These are phyloP conservation scores for Drosophila insularis DNA, from an alignment of 1,140 invertebrate genomes.

Conservation along the genomic window DNA sequence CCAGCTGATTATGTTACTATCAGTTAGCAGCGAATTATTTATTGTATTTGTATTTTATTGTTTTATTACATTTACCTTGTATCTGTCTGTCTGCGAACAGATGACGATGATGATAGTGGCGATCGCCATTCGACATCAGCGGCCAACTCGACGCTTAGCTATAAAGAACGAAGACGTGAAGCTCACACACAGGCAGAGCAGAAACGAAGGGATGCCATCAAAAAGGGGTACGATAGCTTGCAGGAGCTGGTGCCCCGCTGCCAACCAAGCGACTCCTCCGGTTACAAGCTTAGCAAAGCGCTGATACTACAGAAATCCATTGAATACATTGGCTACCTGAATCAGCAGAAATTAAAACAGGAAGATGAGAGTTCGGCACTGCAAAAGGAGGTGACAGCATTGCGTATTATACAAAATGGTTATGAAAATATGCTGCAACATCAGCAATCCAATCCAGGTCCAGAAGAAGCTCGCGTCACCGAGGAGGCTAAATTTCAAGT, in stretches of 20 bases:
- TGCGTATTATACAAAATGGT: constrained; percentile 96
- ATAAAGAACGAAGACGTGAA: constrained; percentile 96
- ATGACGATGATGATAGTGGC: constrained; percentile 91
- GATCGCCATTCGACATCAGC: constrained; percentile 83
- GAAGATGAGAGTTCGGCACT: constrained; percentile 95
- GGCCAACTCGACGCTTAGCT: constrained; percentile 87
- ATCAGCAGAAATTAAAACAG: constrained; percentile 96
- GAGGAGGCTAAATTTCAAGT: constrained; percentile 98
- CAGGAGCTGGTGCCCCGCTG: constrained; percentile 97
- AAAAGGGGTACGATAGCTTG: constrained; percentile 96
- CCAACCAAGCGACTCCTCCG: constrained; percentile 89
- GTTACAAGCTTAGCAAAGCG: constrained; percentile 98
- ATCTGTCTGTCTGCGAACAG: constrained; percentile 35
- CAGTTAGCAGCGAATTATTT: constrained; percentile 5
- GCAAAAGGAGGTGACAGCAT: constrained; percentile 96
- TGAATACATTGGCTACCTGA: constrained; percentile 94
- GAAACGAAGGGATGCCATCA: constrained; percentile 97
- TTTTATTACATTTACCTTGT: constrained; percentile 53
- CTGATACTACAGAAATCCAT: constrained; percentile 96
- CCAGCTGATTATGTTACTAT: constrained; percentile 54
- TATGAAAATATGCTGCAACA: constrained; percentile 98
- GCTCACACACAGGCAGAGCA: constrained; percentile 99
- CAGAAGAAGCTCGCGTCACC: constrained; percentile 92
- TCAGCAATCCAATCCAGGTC: constrained; percentile 95
- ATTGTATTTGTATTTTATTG: constrained; percentile 39